These are phyloP conservation scores for Hipposideros larvatus DNA, from an alignment of 2,797 vertebrate species.

Conservation along the genomic window DNA sequence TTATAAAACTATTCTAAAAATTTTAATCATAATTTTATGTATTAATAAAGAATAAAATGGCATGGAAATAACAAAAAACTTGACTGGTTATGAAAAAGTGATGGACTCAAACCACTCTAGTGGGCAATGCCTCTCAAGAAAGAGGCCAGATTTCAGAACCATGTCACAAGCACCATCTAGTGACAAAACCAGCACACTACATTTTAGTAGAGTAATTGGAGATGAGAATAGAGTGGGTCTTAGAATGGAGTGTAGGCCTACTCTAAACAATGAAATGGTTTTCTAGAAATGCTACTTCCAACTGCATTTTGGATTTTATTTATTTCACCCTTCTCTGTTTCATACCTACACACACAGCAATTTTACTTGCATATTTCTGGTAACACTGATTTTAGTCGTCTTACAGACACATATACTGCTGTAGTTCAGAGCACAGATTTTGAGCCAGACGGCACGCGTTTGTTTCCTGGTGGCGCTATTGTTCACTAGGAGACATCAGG, in stretches of 20 bases:
- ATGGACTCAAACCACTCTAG: background rate
- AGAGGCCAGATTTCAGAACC: background rate
- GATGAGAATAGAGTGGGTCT: background rate
- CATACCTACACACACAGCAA: background rate
- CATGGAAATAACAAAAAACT: background rate
- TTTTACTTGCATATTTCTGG: background rate
- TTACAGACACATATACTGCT: background rate
- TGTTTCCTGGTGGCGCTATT: background rate
- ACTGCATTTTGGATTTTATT: background rate
- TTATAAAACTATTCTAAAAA: background rate
- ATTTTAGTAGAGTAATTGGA: background rate
- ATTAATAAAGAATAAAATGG: background rate
- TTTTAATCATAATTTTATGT: background rate
- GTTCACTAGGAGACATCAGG: background rate
- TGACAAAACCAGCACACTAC: background rate
- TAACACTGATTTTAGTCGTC: background rate
- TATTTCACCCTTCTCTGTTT: background rate
- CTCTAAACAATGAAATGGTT: background rate
- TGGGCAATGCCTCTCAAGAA: background rate
- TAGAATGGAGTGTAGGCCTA: background rate
- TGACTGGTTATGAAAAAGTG: background rate
- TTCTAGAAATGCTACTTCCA: background rate
- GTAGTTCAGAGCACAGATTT: background rate
- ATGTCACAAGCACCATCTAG: slow-evolving; percentile 57
- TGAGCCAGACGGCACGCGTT: background rate